Evolutionary conservation across 1,140 invertebrate genomes (phyloP).

Genomic region (Philotrypesis tridentata): DNA sequence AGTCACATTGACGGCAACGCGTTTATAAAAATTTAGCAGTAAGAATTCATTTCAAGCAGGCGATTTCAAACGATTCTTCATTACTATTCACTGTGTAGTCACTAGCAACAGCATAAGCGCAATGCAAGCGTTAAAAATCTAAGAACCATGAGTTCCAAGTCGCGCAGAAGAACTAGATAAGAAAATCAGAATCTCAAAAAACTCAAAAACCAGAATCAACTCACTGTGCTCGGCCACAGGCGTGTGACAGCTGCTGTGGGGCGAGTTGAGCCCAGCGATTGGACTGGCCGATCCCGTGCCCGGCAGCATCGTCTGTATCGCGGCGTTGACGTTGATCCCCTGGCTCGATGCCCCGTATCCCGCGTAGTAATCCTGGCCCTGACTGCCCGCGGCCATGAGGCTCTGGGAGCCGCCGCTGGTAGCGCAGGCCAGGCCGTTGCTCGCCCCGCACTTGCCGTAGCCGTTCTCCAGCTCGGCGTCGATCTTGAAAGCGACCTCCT

Average conservation of each 20-base stretch:
- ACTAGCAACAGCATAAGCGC: too few relatives aligned
- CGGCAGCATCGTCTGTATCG: conserved; percentile 59
- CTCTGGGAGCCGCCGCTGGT: neutral
- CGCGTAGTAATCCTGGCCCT: conserved; percentile 67
- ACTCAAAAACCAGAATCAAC: neutral
- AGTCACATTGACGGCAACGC: too few relatives aligned
- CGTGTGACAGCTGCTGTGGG: conserved; percentile 63
- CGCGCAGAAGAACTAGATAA: too few relatives aligned
- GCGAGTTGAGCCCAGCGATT: conserved; percentile 58
- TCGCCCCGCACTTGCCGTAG: conserved; percentile 34
- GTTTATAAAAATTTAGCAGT: too few relatives aligned
- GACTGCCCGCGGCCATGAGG: conserved; percentile 23
- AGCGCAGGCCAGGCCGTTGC: too few relatives aligned
- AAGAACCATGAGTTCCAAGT: too few relatives aligned
- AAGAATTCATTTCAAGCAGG: too few relatives aligned
- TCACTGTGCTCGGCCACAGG: conserved; percentile 66
- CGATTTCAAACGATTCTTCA: too few relatives aligned
- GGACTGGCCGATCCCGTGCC: conserved; percentile 58
- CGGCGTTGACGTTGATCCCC: conserved; percentile 59
- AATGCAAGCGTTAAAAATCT: too few relatives aligned
- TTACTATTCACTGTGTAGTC: too few relatives aligned
- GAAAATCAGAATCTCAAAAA: too few relatives aligned
- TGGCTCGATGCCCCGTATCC: conserved; percentile 63
- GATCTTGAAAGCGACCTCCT: conserved; percentile 63
- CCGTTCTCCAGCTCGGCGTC: conserved; percentile 63